These are phyloP conservation scores for Cantharis flavilabris DNA, from an alignment of 2,888 invertebrate species.

Conservation along the genomic window DNA sequence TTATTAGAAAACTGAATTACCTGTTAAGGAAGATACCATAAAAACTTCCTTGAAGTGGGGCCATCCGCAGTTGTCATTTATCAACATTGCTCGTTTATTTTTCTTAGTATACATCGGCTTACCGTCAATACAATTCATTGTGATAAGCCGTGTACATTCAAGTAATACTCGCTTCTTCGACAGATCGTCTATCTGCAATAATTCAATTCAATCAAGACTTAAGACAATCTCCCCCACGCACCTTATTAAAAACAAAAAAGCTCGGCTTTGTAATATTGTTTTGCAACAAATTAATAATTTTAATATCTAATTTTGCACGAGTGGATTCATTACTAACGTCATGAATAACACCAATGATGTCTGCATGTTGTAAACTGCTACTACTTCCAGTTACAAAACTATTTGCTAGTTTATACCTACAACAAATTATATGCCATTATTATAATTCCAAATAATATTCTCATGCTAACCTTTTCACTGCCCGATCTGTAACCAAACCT, in stretches of 20 bases:
- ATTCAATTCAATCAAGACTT: neutral
- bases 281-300: constrained; percentile 71
- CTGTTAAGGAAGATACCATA: constrained; percentile 84
- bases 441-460: neutral
- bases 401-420: constrained; percentile 61
- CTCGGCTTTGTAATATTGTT: constrained; percentile 64
- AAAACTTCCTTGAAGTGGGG: constrained; percentile 87
- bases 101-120: constrained; percentile 42
- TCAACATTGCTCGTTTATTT: constrained; percentile 31
- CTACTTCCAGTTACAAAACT: constrained; percentile 65
- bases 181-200: constrained; percentile 59
- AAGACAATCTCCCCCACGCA: constrained; percentile 42
- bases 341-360: constrained; percentile 85
- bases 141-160: constrained; percentile 70
- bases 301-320: constrained; percentile 69
- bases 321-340: constrained; percentile 77
- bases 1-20: constrained; percentile 42
- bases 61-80: constrained; percentile 60
- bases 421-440: constrained; percentile 26
- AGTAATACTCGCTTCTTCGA: constrained; percentile 75
- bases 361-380: constrained; percentile 68
- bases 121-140: constrained; percentile 58
- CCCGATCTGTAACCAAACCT: constrained; percentile 75
- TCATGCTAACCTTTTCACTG: constrained; percentile 66
- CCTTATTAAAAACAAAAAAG: constrained; percentile 89